phyloP scores from a whole-genome alignment of 1,140 invertebrate species.

The Centruroides vittatus region DNA sequence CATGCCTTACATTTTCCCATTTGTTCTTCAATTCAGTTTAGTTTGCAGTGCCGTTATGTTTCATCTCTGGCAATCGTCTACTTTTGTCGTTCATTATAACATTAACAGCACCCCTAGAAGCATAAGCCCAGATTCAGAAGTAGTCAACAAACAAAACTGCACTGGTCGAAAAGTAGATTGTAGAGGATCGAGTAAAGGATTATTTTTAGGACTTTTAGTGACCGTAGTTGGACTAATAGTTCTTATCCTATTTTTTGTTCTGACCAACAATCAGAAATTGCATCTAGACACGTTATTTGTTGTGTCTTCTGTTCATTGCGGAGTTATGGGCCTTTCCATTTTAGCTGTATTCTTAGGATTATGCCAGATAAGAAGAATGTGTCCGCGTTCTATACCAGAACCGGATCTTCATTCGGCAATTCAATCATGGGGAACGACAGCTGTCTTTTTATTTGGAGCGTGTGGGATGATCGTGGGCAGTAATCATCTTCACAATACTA shows the following conservation, averaged over 20 bases:
- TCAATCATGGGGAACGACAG: too few species aligned
- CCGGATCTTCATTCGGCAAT: too few species aligned
- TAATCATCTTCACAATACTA: constrained; percentile 19
- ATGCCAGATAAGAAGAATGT: constrained; percentile 25
- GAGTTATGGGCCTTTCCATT: constrained; percentile 31
- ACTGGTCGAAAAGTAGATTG: constrained; percentile 31
- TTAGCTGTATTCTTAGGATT: constrained; percentile 31
- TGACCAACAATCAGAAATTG: constrained; percentile 41
- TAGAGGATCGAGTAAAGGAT: constrained; percentile 41
- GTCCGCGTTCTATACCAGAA: constrained; percentile 5
- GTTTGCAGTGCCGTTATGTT: constrained; percentile 46
- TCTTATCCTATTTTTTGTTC: constrained; percentile 46
- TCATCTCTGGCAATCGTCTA: constrained; percentile 37
- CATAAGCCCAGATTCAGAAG: background rate
- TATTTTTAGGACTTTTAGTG: constrained; percentile 43
- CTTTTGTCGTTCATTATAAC: background rate
- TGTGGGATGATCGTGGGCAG: constrained; percentile 37
- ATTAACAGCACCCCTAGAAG: background rate
- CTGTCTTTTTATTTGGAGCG: constrained; percentile 16
- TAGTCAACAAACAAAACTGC: too few species aligned
- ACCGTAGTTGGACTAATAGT: constrained; percentile 44
- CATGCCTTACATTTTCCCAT: constrained; percentile 45
- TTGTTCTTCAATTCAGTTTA: constrained; percentile 39
- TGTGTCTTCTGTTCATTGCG: constrained; percentile 20
- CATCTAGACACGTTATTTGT: constrained; percentile 29